Evolutionary conservation across 2,888 invertebrate genomes (phyloP), one percentile per base, ranked within the genome.

Genomic region (Orthosia gracilis): DNA sequence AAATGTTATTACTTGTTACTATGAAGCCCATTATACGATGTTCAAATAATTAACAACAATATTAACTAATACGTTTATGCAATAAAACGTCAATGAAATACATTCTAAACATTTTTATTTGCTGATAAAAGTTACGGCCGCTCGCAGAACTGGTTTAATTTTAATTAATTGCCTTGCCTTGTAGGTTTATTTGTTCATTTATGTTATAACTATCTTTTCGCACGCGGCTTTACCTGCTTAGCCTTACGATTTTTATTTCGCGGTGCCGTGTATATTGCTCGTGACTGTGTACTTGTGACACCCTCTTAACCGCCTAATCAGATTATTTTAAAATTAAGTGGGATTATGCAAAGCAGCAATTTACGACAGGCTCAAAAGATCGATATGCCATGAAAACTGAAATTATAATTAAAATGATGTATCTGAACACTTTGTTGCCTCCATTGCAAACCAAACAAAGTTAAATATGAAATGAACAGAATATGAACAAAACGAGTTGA

Each of bases 41-140:
- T 69, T 54, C 17, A 54, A 64, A 40, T 63, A 66, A 63, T 62
- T 50, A 62, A 63, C 26, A 55, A 71, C 82, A 71, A 76, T 71
- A 82, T 68, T 52, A 52, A 68, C 21, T 61, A 77, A 82, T 76
- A 55, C 23, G 49, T 54, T 69, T 59, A 18, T 63, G 50, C 31
- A 67, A 49, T 70, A 67, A 70, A 67, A 82, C 55, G 18, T 45
- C 55, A 47, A 66, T 69, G 45, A 59, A 50, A 45, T 54, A 50
- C 21, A 73, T 61, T 50, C 31, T 18, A n/a, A 55, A 61, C 18
- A 61, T 59, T 57, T 55, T 68, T 54, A 59, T 76, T 45, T 21
- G 21, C 17, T 47, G 18, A 50, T 63, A 63, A 62, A 64, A 31
- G 5, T 45, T 76, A 65, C 18, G 58, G 18, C n/a, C 3, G 26